Base-by-base conservation (phyloP, 2,113 vertebrate genomes). In the Chitala chitala region DNA sequence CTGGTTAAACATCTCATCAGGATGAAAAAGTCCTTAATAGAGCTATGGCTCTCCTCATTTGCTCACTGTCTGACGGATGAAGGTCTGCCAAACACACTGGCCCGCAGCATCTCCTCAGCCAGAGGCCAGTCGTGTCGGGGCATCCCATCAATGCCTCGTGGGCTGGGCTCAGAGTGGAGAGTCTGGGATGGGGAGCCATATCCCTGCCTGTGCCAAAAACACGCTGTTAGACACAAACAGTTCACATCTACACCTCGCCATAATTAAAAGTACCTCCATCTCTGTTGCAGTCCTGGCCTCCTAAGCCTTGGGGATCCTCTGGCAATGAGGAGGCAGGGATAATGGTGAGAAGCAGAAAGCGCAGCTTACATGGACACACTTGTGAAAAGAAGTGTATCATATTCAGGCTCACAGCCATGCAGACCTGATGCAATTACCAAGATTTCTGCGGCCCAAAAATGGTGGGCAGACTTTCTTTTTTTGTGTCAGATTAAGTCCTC, bases 1-100 rank as follows among this genome's bases (percentile, higher is more conserved):
- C 58, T 79, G 71, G 77, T 83, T 83, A 82, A 79, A 71, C 72
- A 63, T 71, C 78, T 83, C 73, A 56, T 78, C 26, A 74, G 76
- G 74, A 72, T 75, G 79, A 72, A 78, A 74, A 79, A 77, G 75
- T 65, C 77, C 46, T 79, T 82, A 80, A 79, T 79, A 61, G 74
- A 51, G 38, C 73, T 75, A 72, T 46, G 66, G 70, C 58, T 46
- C 74, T 55, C 22, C 46, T 38, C 44, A 63, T 54, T 46, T 74
- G 20, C 54, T 54, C 31, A 9, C 55, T 40, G 26, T 40, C 66
- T 55, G 70, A 76, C 22, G 44, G 66, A 65, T 53, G 2, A 40
- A 31, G 55, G 58, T 63, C 29, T 26, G 44, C 51, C 51, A 72
- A 63, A 36, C 54, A 51, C 46, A 73, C 8, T 12, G 46, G 9